Base-by-base conservation (phyloP, 2,797 vertebrate species). In the Otolemur crassicaudatus region DNA sequence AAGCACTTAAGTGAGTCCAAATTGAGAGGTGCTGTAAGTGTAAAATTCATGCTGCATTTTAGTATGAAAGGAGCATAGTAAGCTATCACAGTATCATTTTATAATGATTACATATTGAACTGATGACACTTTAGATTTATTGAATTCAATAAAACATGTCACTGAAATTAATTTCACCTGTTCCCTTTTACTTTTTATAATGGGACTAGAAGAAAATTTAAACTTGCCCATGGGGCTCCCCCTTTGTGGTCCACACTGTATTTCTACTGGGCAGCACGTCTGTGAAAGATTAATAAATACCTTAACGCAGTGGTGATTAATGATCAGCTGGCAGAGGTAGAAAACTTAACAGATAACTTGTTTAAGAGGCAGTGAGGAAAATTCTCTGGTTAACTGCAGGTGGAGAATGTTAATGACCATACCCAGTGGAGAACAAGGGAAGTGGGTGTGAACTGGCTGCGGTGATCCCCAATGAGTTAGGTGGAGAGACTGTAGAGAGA, bases 161-260 rank as follows among this genome's bases (percentile, higher is more conserved):
- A 34, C 31, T 69, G 91, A 89, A 53, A 75, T 37, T 23, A 7
- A 84, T 73, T 85, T 90, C 65, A 79, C 43, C 72, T 72, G 27
- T 67, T 80, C 63, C 43, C 16, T 34, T 70, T 93, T 63, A 37
- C 53, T 58, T 73, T 76, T 77, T 27, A 34, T 27, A 46, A 37
- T 12, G 14, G 40, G 72, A 27, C 40, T n/a, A 31, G 7, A 17
- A 81, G 87, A 80, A 87, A 79, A 37, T 34, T 7, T 20, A 46
- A 56, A 49, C 20, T 6, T 43, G 29, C 49, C 65, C 31, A 0
- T 4, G 2, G 22, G 73, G 60, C 5, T 83, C 19, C 0, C 37
- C 37, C 31, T 53, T 25, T 22, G 13, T 3, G 58, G 29, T 53
- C 84, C 40, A 56, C 9, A 31, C 9, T 43, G 0, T 17, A 63